Evolutionary conservation across 2,797 vertebrate species (phyloP), one percentile per base, ranked within the genome.

Genomic region (Protonibea diacanthus): DNA sequence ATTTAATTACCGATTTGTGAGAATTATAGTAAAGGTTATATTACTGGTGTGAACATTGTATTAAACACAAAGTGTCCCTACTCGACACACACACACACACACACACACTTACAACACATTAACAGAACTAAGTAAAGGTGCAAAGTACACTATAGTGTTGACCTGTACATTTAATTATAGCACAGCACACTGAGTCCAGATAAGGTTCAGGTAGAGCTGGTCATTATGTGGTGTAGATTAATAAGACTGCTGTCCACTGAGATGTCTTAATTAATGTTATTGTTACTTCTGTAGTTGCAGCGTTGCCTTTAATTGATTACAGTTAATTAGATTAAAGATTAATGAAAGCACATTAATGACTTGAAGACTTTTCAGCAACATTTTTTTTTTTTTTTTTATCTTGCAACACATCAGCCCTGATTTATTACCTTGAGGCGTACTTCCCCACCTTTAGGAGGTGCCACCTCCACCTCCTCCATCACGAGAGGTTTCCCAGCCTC

Each of bases 391-490:
- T 25, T 25, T 25, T 25, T 25, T 25, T 18, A 45, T 71, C 56
- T 38, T 40, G 2, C 6, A 23, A 1, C 42, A 18, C 8, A 25
- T 21, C 4, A 14, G 23, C 6, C 4, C 0, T 10, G 17, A 64
- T 5, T 38, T 3, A 18, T 76, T 95, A 98, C 97, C 97, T 97
- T 98, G 61, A 99, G 93, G 67, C 97, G 95, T 74, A 98, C 96
- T 95, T 98, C 97, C 83, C 96, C 95, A 40, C 94, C 94, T 86
- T 95, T 95, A 68, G 97, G 97, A 40, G 97, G 96, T 13, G 95
- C 96, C 70, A 98, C 96, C 55, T 97, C 96, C 42, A 99, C 93
- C 60, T 98, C 96, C 78, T 98, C 97, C 55, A 97, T 90, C 29
- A 92, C 94, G 5, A 98, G 94, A 27, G 97, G 96, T 81, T 97